These are phyloP conservation scores for Dicaeum eximium DNA, from an alignment of 2,113 vertebrate species.

Conservation along the genomic window DNA sequence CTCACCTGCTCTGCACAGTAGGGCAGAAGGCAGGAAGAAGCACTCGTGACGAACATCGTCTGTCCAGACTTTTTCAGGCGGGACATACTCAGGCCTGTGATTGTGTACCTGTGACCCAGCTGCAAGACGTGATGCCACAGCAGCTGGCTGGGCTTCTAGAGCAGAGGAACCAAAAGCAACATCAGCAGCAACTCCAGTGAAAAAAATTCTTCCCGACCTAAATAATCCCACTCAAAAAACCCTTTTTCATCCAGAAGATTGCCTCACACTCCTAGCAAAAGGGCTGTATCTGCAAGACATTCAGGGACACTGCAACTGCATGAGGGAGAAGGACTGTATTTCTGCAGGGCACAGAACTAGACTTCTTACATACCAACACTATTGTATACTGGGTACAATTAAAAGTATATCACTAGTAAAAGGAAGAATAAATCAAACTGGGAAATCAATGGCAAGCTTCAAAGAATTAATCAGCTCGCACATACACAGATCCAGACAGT, in stretches of 20 bases:
- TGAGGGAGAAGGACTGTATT: background rate
- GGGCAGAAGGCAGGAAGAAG: constrained; percentile 65
- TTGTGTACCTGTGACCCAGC: constrained; percentile 71
- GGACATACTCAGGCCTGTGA: constrained; percentile 75
- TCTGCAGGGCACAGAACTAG: background rate
- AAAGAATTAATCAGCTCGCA: background rate
- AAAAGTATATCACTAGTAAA: background rate
- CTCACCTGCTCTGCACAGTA: background rate
- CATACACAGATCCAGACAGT: background rate
- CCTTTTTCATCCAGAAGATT: background rate
- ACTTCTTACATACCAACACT: background rate
- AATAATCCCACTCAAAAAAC: background rate
- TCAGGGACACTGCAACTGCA: background rate
- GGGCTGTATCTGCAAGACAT: background rate
- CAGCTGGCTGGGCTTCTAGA: constrained; percentile 71
- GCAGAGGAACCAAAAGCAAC: background rate
- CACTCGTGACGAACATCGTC: constrained; percentile 66
- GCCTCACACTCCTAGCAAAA: background rate
- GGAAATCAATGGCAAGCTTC: background rate
- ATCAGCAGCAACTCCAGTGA: background rate
- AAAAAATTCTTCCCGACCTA: fast-evolving
- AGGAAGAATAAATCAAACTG: background rate
- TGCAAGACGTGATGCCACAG: constrained; percentile 72
- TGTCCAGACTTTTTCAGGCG: constrained; percentile 69
- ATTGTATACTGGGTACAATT: background rate